Conservation (phyloP, 2,888 invertebrate species). For the Coleophora deauratella region DNA sequence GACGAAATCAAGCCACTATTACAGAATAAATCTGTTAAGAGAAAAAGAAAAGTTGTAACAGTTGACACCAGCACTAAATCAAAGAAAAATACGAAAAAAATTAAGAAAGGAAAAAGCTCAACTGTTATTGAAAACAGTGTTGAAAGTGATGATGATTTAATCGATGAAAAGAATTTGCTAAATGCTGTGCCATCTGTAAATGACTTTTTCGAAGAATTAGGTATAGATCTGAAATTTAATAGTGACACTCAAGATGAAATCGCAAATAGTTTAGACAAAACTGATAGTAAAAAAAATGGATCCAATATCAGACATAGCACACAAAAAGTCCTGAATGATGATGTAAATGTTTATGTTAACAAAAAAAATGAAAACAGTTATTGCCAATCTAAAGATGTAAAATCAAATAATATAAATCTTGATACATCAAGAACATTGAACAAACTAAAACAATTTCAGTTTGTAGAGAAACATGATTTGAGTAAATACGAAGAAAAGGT, state of each 20-base stretch:
- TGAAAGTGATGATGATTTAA: constrained; percentile 23
- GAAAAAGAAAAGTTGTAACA: constrained; percentile 43
- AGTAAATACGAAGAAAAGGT: constrained; percentile 41
- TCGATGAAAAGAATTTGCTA: constrained; percentile 28
- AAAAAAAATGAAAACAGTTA: background rate
- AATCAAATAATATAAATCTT: constrained; percentile 9
- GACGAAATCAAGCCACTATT: constrained; percentile 31
- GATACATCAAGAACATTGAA: constrained; percentile 21
- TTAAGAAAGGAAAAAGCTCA: constrained; percentile 22
- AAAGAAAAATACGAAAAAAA: constrained; percentile 25
- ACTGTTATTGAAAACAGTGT: constrained; percentile 17
- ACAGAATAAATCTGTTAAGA: constrained; percentile 32
- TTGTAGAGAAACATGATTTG: constrained; percentile 38
- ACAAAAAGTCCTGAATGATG: no score
- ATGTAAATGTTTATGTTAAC: no score
- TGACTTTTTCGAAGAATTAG: constrained; percentile 50
- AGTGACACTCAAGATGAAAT: constrained; percentile 11
- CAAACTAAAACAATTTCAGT: constrained; percentile 54
- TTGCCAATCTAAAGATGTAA: background rate
- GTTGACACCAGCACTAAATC: constrained; percentile 30
- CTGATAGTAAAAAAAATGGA: constrained; percentile 10
- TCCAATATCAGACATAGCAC: background rate
- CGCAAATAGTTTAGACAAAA: constrained; percentile 11
- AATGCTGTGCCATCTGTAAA: constrained; percentile 64
- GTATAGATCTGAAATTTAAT: constrained; percentile 41